Conservation (phyloP, 2,113 vertebrate genomes). For the Acrocephalus kingi region DNA sequence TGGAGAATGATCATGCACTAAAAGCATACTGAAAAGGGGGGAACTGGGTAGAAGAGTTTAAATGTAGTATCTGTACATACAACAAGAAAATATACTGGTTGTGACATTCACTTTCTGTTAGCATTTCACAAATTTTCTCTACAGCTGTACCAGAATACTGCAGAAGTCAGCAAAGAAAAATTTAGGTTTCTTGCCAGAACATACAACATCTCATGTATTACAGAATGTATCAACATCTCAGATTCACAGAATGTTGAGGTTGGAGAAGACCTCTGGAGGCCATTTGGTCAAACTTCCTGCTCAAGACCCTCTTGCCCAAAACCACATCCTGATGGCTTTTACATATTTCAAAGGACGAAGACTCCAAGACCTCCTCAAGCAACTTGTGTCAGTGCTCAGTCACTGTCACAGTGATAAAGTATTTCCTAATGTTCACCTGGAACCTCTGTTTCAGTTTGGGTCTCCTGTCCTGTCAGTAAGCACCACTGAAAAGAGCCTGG, state of each 20-base stretch:
- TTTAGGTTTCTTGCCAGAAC: background rate
- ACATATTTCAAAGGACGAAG: background rate
- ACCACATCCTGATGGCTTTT: background rate
- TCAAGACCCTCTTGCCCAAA: background rate
- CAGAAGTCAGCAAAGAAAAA: background rate
- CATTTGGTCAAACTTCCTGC: background rate
- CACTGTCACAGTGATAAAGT: background rate
- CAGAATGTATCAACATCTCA: background rate
- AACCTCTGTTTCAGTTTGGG: background rate
- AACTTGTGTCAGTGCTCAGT: background rate
- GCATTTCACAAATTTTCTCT: background rate
- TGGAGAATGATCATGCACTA: background rate
- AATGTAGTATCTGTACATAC: background rate
- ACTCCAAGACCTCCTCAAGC: background rate
- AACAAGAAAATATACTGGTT: background rate
- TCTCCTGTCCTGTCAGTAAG: background rate
- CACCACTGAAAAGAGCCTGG: background rate
- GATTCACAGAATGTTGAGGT: background rate
- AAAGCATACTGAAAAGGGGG: background rate
- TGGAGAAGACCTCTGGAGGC: background rate
- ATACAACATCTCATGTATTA: background rate
- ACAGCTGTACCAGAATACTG: background rate
- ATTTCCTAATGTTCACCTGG: background rate
- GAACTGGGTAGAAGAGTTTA: background rate
- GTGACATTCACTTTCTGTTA: background rate